Base-by-base conservation (phyloP, 2,888 invertebrate species). In the Galeopsomyia nigrocyanea region DNA sequence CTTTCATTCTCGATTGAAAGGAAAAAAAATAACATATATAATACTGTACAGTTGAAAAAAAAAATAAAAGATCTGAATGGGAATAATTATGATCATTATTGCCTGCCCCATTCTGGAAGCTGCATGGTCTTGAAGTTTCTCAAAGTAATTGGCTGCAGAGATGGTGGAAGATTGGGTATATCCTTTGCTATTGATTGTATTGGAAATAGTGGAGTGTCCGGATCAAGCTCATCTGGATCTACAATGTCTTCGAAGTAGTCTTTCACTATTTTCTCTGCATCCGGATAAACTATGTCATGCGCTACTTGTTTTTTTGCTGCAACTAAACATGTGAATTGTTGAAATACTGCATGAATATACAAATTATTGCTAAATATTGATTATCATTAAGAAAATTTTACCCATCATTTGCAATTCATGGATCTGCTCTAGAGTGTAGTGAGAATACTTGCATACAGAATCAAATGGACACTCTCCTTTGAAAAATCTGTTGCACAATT, bases 401-500 rank as follows among this genome's bases (percentile, higher is more conserved):
- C 90, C 88, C 79, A 88, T 84, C 73, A 83, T 83, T 74, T 88
- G 87, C 26, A 91, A 83, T 80, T 88, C 87, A 82, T 89, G 87
- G 17, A 93, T 82, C 83, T 92, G 88, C 60, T 89, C 88, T n/a
- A 86, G 87, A 0, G 89, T 89, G 69, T 92, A 92, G 83, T 94
- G 94, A 0, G 92, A 91, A 81, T 89, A 92, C 79, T 90, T 90
- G 80, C 94, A 94, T 66, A 89, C 88, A 2, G 87, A 87, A 17
- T 91, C 92, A 87, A 91, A 94, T 16, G 88, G 87, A 79, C 94
- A 94, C 47, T 89, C 87, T 10, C 92, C 92, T 62, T 82, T 88
- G 9, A 88, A 82, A 82, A 89, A 92, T 75, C 90, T 87, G 63
- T 88, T 85, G 79, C 93, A 93, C 3, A 90, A 90, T 57, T 88